phyloP scores from a whole-genome alignment of 2,797 vertebrate species.

The Todus mexicanus region DNA sequence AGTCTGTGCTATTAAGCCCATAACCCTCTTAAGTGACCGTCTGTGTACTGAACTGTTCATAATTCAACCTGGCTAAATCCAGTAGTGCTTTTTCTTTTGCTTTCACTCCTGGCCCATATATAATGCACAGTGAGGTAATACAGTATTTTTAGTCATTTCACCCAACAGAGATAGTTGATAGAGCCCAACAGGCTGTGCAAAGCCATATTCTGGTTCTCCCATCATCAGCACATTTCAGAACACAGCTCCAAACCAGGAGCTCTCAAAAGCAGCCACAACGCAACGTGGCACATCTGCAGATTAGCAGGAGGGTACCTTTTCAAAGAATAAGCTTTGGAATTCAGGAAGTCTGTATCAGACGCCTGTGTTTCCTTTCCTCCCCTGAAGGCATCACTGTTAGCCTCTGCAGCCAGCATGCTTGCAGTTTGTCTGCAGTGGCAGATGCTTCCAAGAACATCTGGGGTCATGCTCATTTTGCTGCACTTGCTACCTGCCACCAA shows the following conservation, averaged over 20 bases:
- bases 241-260: background rate
- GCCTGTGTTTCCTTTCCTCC: background rate
- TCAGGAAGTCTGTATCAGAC: slow-evolving; percentile 9
- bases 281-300: background rate
- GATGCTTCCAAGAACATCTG: background rate
- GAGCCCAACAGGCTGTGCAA: background rate
- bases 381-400: background rate
- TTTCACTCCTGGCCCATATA: background rate
- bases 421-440: background rate
- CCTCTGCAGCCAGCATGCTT: background rate
- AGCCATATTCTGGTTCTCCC: background rate
- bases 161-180: background rate
- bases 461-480: background rate
- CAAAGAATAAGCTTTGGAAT: slow-evolving; percentile 15
- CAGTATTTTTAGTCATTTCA: background rate
- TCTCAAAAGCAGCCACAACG: background rate
- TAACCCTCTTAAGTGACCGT: background rate
- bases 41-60: background rate
- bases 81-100: background rate
- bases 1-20: background rate
- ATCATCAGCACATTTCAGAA: background rate
- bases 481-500: background rate
- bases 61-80: background rate
- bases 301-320: background rate
- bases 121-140: background rate